These are phyloP conservation scores for Coryphaenoides rupestris DNA, from an alignment of 2,113 vertebrate genomes.

Conservation along the genomic window DNA sequence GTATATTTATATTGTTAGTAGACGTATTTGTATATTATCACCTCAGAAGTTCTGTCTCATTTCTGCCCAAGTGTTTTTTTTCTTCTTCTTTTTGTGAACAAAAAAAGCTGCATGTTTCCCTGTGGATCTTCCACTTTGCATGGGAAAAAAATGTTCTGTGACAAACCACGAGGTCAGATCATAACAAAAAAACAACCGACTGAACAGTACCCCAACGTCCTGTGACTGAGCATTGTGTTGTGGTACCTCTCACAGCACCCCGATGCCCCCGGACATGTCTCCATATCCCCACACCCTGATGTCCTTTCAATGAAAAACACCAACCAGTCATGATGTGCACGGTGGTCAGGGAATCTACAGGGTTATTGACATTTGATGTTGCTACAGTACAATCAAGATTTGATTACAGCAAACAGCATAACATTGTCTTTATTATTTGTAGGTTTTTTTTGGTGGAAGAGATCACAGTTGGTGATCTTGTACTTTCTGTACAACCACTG, in stretches of 20 bases:
- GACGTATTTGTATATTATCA: constrained; percentile 43
- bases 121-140: too few species aligned
- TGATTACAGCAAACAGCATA: not conserved
- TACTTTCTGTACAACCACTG: not conserved
- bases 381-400: constrained; percentile 42
- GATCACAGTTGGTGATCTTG: too few species aligned
- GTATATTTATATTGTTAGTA: constrained; percentile 61
- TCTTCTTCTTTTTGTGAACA: not conserved
- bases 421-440: not conserved
- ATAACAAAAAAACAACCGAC: too few species aligned
- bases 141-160: too few species aligned
- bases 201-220: too few species aligned
- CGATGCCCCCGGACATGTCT: too few species aligned
- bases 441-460: not conserved
- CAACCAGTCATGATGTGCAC: not conserved
- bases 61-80: constrained; percentile 14
- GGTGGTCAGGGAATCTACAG: constrained; percentile 2
- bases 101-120: too few species aligned
- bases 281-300: too few species aligned
- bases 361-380: constrained; percentile 29
- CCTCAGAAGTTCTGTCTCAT: constrained; percentile 30
- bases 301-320: too few species aligned
- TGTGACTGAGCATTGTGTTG: too few species aligned
- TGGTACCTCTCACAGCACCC: too few species aligned
- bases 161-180: too few species aligned